Evolutionary conservation across 2,888 invertebrate species (phyloP).

Genomic region (Nemoura dubitans): DNA sequence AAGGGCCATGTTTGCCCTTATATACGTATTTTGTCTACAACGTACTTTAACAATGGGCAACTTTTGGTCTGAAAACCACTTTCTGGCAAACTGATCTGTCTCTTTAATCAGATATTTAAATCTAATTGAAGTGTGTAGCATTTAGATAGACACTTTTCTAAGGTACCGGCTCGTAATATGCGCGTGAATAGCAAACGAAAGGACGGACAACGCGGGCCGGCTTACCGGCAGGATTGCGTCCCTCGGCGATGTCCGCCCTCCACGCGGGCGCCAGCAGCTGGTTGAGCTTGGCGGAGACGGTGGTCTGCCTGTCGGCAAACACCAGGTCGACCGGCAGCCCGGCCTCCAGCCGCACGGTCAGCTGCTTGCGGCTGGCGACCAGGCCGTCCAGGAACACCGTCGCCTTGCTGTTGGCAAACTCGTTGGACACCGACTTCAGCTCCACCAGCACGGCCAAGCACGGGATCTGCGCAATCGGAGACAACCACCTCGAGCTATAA

Average conservation of each 20-base stretch:
- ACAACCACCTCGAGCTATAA: no score
- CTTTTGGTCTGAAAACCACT: no score
- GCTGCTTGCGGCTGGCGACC: not conserved
- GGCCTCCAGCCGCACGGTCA: not conserved
- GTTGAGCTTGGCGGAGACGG: not conserved
- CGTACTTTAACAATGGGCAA: no score
- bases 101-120: no score
- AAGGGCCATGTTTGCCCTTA: no score
- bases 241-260: not conserved
- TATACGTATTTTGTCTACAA: no score
- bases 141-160: no score
- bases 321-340: not conserved
- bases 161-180: no score
- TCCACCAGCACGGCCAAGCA: slow-evolving; percentile 1
- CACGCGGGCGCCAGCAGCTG: not conserved
- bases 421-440: not conserved
- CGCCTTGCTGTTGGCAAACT: not conserved
- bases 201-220: no score
- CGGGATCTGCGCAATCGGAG: not conserved
- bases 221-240: slow-evolving; percentile 9
- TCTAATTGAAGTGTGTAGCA: no score
- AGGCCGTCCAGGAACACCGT: not conserved
- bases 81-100: no score
- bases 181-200: no score
- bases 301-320: not conserved